phyloP scores from a whole-genome alignment of 2,888 invertebrate species.

The Polydesmus complanatus region DNA sequence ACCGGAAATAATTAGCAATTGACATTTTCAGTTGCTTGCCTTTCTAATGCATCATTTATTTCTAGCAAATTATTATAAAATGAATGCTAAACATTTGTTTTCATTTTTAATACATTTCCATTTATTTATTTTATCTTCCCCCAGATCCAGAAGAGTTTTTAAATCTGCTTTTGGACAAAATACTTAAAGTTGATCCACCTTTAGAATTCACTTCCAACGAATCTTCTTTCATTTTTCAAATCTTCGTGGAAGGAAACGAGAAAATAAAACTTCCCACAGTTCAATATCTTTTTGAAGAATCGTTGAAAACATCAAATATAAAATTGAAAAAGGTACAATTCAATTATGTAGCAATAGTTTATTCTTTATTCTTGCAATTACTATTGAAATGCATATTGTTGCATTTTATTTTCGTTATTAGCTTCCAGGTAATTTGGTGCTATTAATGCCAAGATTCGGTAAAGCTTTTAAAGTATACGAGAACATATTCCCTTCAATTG shows the following conservation, averaged over 20 bases:
- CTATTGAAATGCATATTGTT: slow-evolving; percentile 3
- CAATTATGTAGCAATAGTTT: background rate
- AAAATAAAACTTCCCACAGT: slow-evolving; percentile 72
- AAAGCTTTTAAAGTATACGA: slow-evolving; percentile 93
- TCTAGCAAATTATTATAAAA: no score
- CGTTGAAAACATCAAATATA: slow-evolving; percentile 84
- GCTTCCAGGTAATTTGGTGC: slow-evolving; percentile 82
- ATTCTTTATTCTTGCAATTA: background rate
- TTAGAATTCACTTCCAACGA: slow-evolving; percentile 79
- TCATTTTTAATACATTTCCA: no score
- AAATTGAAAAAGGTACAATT: slow-evolving; percentile 60
- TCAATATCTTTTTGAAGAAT: slow-evolving; percentile 88
- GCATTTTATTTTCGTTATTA: slow-evolving; percentile 26
- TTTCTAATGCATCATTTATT: no score
- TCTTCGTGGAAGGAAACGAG: slow-evolving; percentile 88
- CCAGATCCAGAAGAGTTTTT: slow-evolving; percentile 82
- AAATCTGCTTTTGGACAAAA: slow-evolving; percentile 77
- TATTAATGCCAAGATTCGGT: slow-evolving; percentile 96
- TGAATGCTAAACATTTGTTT: no score
- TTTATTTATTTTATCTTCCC: no score
- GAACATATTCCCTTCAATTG: slow-evolving; percentile 79
- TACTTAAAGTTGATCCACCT: slow-evolving; percentile 78
- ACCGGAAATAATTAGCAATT: no score
- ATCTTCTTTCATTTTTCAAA: slow-evolving; percentile 84
- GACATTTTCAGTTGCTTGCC: no score